phyloP scores from a whole-genome alignment of 2,113 vertebrate species.

The Protobothrops mucrosquamatus region DNA sequence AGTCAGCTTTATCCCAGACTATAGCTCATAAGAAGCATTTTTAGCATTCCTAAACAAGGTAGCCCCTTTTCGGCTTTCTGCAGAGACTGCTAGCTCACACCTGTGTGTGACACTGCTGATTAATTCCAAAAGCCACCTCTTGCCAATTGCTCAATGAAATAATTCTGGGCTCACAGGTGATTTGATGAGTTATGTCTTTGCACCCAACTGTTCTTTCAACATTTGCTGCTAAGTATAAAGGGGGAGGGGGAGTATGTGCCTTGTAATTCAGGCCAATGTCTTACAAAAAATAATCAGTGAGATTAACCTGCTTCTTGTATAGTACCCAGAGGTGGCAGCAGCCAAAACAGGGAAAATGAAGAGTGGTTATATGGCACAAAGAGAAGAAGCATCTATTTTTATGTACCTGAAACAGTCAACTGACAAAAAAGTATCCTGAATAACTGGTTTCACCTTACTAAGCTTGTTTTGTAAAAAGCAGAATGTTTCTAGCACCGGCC shows the following conservation, averaged over 20 bases:
- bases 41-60: constrained; percentile 14
- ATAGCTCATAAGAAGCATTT: neutral
- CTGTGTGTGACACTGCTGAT: constrained; percentile 40
- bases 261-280: constrained; percentile 12
- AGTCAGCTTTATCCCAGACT: neutral
- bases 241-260: neutral
- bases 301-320: constrained; percentile 38
- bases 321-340: constrained; percentile 32
- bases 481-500: constrained; percentile 29
- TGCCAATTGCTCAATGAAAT: constrained; percentile 17
- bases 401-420: constrained; percentile 55
- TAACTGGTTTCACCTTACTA: constrained; percentile 65
- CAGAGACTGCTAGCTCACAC: constrained; percentile 20
- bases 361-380: constrained; percentile 44
- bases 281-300: constrained; percentile 22
- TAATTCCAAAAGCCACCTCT: constrained; percentile 36
- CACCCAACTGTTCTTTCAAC: neutral
- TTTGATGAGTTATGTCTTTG: constrained; percentile 14
- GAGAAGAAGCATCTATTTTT: constrained; percentile 59
- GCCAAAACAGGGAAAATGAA: constrained; percentile 30
- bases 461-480: constrained; percentile 48
- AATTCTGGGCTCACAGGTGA: constrained; percentile 26
- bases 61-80: neutral
- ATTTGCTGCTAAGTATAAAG: constrained; percentile 16
- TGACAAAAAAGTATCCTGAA: constrained; percentile 50